These are phyloP conservation scores for Andrena bicolor DNA, from an alignment of 2,888 invertebrate species.

Conservation along the genomic window DNA sequence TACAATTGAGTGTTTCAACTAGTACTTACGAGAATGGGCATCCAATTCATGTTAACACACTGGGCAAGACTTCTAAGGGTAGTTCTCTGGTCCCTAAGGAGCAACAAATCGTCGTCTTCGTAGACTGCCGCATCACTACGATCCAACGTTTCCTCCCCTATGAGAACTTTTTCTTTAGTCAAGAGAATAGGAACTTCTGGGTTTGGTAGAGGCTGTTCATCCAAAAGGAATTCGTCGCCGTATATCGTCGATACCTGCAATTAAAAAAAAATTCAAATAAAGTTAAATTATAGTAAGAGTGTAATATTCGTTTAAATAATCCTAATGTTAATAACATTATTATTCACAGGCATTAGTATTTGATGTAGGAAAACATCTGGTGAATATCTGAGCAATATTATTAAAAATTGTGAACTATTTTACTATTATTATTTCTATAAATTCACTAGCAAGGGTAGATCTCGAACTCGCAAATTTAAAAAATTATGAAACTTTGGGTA, in stretches of 20 bases:
- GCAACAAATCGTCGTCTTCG: constrained; percentile 84
- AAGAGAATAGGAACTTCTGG: constrained; percentile 87
- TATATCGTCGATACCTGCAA: constrained; percentile 84
- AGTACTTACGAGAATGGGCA: constrained; percentile 92
- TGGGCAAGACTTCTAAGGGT: constrained; percentile 92
- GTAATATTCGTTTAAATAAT: too few relatives aligned
- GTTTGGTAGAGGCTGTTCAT: constrained; percentile 85
- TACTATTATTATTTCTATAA: too few relatives aligned
- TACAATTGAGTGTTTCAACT: neutral
- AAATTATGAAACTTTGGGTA: too few relatives aligned
- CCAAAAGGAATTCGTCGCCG: constrained; percentile 84
- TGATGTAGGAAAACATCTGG: too few relatives aligned
- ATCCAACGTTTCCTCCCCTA: constrained; percentile 88
- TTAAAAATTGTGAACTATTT: too few relatives aligned
- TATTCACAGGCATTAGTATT: too few relatives aligned
- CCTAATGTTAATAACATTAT: too few relatives aligned
- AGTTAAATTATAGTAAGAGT: neutral
- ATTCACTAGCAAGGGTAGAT: too few relatives aligned
- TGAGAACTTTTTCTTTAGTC: constrained; percentile 86
- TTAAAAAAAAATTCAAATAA: constrained; percentile 28
- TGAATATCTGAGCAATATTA: too few relatives aligned
- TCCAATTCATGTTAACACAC: constrained; percentile 96
- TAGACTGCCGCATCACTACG: constrained; percentile 80
- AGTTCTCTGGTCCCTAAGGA: constrained; percentile 87
- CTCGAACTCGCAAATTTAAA: too few relatives aligned